Percentiles rank a stretch among this genome's conserved stretches.
phyloP scores from a whole-genome alignment of 2,888 invertebrate genomes.

The Drosophila siamana region DNA sequence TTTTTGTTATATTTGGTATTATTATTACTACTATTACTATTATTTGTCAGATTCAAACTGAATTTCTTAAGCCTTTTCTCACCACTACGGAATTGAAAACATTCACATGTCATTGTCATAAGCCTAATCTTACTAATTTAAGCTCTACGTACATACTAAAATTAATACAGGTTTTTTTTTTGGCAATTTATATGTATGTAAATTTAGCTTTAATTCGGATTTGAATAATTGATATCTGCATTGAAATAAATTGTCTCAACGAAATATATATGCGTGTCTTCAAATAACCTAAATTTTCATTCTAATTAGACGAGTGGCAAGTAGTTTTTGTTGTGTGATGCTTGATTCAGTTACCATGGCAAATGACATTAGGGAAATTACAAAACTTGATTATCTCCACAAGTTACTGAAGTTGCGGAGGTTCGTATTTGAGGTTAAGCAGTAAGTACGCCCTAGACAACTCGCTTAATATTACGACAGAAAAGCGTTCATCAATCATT shows the following conservation, averaged over 20 bases:
- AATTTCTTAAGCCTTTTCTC: background rate
- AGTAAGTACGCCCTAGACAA: background rate
- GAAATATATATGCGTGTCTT: background rate
- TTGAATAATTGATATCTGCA: constrained; percentile 18
- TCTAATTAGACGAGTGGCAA: constrained; percentile 25
- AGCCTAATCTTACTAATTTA: background rate
- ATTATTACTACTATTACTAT: no score
- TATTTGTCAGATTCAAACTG: no score
- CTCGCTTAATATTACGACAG: constrained; percentile 2
- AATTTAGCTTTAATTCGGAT: constrained; percentile 19
- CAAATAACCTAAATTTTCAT: background rate
- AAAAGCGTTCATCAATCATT: constrained; percentile 68
- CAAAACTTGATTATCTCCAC: constrained; percentile 1
- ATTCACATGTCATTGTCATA: background rate
- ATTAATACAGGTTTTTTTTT: background rate
- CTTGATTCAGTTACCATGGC: no score
- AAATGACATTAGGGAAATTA: constrained; percentile 15
- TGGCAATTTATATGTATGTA: constrained; percentile 3
- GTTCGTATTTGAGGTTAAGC: background rate
- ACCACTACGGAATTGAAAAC: background rate
- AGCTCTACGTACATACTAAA: background rate
- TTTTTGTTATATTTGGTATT: no score
- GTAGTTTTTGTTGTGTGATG: background rate
- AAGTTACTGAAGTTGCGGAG: constrained; percentile 6
- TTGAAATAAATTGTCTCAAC: background rate